These are phyloP conservation scores for Epizoanthus ramosus DNA, from an alignment of 92 coral and sea anemone genomes.

Conservation along the genomic window DNA sequence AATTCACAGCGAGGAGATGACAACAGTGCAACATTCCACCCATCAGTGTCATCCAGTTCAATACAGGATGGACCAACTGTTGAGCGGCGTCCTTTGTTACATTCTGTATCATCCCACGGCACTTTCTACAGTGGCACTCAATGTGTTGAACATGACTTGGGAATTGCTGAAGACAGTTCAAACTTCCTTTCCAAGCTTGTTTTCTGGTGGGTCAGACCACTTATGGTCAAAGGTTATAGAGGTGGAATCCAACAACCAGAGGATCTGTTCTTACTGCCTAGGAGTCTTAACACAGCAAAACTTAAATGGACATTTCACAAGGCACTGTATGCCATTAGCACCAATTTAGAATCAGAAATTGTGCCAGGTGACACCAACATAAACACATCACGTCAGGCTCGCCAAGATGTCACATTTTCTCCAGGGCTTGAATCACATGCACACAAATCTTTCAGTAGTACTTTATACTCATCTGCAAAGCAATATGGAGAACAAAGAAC, in stretches of 20 bases:
- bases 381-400: background rate
- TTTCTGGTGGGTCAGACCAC: conserved; percentile 91
- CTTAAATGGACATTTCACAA: conserved; percentile 65
- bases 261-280: conserved; percentile 83
- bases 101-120: conserved; percentile 63
- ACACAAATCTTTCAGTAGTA: background rate
- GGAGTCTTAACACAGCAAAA: conserved; percentile 69
- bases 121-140: conserved; percentile 87
- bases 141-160: conserved; percentile 72
- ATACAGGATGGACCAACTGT: background rate
- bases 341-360: background rate
- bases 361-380: background rate
- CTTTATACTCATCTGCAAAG: conserved; percentile 12
- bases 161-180: conserved; percentile 80
- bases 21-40: conserved; percentile 8
- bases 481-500: conserved; percentile 48
- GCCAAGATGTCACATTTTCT: conserved; percentile 9
- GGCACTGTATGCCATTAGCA: conserved; percentile 44
- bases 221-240: conserved; percentile 81
- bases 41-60: conserved; percentile 10
- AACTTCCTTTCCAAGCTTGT: conserved; percentile 76
- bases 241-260: conserved; percentile 70
- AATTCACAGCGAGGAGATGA: background rate
- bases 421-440: background rate
- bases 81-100: conserved; percentile 69